Conservation (phyloP, 2,797 vertebrate genomes). For the Falco berigora region DNA sequence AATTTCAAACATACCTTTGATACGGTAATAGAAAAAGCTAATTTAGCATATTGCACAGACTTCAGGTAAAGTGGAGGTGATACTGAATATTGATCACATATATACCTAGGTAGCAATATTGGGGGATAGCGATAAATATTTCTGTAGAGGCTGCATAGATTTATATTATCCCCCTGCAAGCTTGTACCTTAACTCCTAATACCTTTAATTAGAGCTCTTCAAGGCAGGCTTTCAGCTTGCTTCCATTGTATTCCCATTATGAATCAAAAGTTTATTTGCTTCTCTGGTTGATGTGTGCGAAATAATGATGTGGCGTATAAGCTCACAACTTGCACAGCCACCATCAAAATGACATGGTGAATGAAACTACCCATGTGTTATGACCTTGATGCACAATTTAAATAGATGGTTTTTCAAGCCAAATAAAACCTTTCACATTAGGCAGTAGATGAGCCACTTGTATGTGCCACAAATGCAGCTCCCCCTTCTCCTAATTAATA, state of each 20-base stretch:
- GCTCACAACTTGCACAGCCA: neutral
- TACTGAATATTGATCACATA: conserved; percentile 49
- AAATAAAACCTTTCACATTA: conserved; percentile 59
- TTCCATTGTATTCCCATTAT: neutral
- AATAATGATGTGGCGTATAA: neutral
- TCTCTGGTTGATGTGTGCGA: conserved; percentile 3
- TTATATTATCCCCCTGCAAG: neutral
- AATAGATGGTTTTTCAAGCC: conserved; percentile 32
- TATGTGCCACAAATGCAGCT: neutral
- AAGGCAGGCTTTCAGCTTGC: neutral
- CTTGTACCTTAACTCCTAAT: neutral
- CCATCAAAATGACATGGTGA: conserved; percentile 35
- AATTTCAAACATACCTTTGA: conserved; percentile 12
- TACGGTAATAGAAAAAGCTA: conserved; percentile 47
- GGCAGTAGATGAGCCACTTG: conserved; percentile 43
- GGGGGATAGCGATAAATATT: neutral
- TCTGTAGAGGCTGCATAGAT: neutral
- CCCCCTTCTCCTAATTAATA: conserved; percentile 59
- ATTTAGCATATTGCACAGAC: conserved; percentile 27
- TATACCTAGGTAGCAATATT: neutral
- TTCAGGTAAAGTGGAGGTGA: neutral
- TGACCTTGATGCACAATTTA: conserved; percentile 55
- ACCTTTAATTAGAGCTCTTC: neutral
- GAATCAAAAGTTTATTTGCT: conserved; percentile 52
- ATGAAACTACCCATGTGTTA: conserved; percentile 29